A percentile compares a stretch with the other conserved stretches of the same genome.
Evolutionary conservation across 2,888 invertebrate genomes (phyloP).

Genomic region (Eupithecia exiguata): DNA sequence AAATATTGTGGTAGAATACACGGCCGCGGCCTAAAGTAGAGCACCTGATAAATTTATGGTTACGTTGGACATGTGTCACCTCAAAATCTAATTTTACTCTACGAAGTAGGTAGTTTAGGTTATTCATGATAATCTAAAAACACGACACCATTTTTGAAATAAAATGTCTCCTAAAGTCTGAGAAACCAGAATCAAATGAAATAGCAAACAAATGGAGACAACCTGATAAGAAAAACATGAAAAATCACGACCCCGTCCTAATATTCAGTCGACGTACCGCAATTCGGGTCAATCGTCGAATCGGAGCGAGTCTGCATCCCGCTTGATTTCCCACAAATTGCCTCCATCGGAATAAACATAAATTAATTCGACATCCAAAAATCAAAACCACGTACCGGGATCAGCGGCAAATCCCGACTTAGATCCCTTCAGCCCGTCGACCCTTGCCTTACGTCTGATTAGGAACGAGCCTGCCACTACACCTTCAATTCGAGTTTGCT

Average conservation of each 20-base stretch:
- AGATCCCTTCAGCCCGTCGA: constrained; percentile 49
- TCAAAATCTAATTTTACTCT: background rate
- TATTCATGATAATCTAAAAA: background rate
- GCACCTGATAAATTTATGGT: background rate
- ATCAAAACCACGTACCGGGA: constrained; percentile 40
- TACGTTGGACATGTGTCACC: background rate
- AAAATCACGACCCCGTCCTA: constrained; percentile 33
- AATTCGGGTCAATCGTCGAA: constrained; percentile 39
- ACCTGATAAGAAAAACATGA: constrained; percentile 37
- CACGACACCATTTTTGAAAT: background rate
- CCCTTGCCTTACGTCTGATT: constrained; percentile 54
- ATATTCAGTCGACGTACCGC: constrained; percentile 33
- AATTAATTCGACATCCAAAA: constrained; percentile 44
- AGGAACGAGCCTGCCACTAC: constrained; percentile 46
- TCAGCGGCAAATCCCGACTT: constrained; percentile 38
- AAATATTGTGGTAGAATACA: background rate
- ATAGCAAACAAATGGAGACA: constrained; percentile 17
- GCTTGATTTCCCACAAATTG: constrained; percentile 43
- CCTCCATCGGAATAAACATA: constrained; percentile 41
- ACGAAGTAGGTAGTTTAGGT: background rate
- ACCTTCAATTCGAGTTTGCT: constrained; percentile 48
- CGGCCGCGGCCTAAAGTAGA: background rate
- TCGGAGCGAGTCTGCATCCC: constrained; percentile 28
- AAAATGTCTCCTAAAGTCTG: background rate
- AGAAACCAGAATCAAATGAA: constrained; percentile 11